Percentiles rank a stretch among this genome's conserved stretches.
phyloP scores from a whole-genome alignment of 2,113 vertebrate species.

The Hydrochoerus hydrochaeris region DNA sequence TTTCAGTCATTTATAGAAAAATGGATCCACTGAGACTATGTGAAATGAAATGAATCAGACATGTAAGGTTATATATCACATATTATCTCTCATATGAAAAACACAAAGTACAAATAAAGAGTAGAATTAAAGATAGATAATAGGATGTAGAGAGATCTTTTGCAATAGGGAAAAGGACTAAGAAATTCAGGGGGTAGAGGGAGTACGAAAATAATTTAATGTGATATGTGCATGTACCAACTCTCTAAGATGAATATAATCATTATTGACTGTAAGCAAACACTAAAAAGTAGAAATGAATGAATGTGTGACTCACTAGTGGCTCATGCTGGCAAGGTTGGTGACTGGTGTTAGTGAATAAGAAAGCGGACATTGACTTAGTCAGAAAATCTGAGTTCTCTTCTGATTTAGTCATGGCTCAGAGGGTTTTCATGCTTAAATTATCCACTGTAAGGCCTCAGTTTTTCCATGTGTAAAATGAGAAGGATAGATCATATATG shows the following conservation, averaged over 20 bases:
- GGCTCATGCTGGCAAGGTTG: neutral
- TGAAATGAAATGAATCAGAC: neutral
- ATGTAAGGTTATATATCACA: neutral
- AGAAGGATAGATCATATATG: neutral
- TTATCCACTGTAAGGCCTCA: neutral
- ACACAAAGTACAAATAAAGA: neutral
- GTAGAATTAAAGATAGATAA: neutral
- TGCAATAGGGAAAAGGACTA: neutral
- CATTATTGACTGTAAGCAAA: neutral
- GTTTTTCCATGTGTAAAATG: constrained; percentile 31
- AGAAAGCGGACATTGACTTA: constrained; percentile 32
- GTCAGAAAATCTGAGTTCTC: neutral
- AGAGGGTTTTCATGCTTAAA: constrained; percentile 6
- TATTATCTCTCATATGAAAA: neutral
- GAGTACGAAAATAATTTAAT: neutral
- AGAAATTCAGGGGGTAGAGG: neutral
- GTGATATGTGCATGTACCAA: neutral
- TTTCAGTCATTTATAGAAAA: neutral
- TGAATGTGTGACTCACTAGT: neutral
- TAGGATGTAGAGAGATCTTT: neutral
- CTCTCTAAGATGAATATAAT: neutral
- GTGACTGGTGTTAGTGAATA: neutral
- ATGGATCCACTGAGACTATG: neutral
- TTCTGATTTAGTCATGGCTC: neutral
- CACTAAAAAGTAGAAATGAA: neutral